Evolutionary conservation across 1,140 invertebrate species (phyloP).

Genomic region (Drosophila pallidifrons): DNA sequence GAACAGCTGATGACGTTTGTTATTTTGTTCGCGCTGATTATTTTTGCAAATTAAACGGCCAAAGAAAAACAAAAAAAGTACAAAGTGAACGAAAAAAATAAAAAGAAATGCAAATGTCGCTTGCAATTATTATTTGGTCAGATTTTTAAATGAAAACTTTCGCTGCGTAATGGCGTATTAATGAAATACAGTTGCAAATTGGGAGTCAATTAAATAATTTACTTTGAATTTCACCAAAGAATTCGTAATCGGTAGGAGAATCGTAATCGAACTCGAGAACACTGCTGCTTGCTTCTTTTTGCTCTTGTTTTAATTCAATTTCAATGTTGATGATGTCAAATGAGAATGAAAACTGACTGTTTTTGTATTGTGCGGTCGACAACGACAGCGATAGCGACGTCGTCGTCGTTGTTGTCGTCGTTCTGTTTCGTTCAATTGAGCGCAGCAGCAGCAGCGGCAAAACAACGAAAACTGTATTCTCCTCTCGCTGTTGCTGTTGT

Average conservation of each 20-base stretch:
- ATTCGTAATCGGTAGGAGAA: constrained; percentile 31
- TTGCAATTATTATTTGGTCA: constrained; percentile 12
- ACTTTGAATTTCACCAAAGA: constrained; percentile 58
- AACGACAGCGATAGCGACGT: constrained; percentile 49
- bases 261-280: constrained; percentile 37
- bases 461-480: constrained; percentile 55
- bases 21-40: constrained; percentile 72
- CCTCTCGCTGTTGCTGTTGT: constrained; percentile 61
- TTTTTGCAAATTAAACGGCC: constrained; percentile 44
- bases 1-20: constrained; percentile 82
- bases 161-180: constrained; percentile 41
- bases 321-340: constrained; percentile 83
- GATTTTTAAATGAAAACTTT: constrained; percentile 69
- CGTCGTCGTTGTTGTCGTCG: constrained; percentile 44
- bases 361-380: constrained; percentile 66
- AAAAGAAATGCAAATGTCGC: too few species aligned
- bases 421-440: constrained; percentile 73
- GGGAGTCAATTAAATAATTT: constrained; percentile 42
- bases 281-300: constrained; percentile 13
- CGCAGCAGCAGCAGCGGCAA: constrained; percentile 57
- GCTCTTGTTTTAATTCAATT: constrained; percentile 81
- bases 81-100: not conserved
- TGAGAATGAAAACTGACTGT: constrained; percentile 83
- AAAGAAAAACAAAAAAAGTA: constrained; percentile 28
- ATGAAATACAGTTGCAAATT: constrained; percentile 57